A percentile compares a stretch with the other conserved stretches of the same genome.
Conservation (phyloP, 2,888 invertebrate genomes). For the Cheilosia vulpina region DNA sequence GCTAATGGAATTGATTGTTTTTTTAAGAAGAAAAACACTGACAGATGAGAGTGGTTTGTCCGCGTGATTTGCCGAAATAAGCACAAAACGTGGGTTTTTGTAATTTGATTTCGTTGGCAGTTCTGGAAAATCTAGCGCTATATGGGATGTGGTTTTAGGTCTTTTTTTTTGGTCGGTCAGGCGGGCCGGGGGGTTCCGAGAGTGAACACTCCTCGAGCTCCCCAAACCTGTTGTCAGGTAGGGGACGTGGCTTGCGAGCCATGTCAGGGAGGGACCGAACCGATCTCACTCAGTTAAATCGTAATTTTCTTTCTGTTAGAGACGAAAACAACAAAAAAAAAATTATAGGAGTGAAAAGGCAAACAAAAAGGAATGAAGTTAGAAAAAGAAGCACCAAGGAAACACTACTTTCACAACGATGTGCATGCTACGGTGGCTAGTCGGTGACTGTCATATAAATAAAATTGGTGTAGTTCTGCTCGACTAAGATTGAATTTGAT, state of each 20-base stretch:
- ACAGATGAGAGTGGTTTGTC: not conserved
- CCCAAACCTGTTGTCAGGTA: slow-evolving; percentile 8
- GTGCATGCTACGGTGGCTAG: no score
- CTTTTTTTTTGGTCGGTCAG: not conserved
- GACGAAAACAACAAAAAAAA: no score
- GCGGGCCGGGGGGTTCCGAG: not conserved
- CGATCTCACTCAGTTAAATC: not conserved
- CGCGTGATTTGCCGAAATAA: not conserved
- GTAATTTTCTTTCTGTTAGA: not conserved
- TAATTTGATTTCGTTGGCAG: not conserved
- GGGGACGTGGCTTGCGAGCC: slow-evolving; percentile 4
- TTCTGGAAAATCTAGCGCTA: not conserved
- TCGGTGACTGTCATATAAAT: no score
- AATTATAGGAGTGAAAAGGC: not conserved
- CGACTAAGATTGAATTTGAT: no score
- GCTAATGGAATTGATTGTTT: slow-evolving; percentile 7
- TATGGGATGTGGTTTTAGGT: not conserved
- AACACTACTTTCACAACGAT: no score
- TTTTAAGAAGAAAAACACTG: slow-evolving; percentile 14
- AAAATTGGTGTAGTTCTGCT: no score
- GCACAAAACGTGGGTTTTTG: slow-evolving; percentile 9
- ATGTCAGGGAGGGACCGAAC: not conserved
- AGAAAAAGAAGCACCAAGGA: not conserved
- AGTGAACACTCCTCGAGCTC: not conserved
- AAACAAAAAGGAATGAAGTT: not conserved